These are phyloP conservation scores for Drymonia ruficornis DNA, from an alignment of 2,888 invertebrate species.

Conservation along the genomic window DNA sequence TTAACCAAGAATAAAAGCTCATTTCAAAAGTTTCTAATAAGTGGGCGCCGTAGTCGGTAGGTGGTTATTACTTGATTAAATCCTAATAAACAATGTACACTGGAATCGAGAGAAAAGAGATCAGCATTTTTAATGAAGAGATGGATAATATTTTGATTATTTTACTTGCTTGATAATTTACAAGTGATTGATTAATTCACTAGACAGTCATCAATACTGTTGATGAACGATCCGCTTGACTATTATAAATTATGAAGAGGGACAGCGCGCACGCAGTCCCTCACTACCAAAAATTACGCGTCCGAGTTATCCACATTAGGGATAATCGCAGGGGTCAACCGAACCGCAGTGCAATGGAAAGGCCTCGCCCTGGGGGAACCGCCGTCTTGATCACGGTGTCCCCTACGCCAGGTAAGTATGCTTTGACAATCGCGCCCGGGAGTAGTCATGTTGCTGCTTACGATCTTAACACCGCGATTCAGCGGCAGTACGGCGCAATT, in stretches of 20 bases:
- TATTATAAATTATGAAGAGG: not conserved
- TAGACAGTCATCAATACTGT: too few relatives aligned
- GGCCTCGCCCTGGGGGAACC: slow-evolving; percentile 13
- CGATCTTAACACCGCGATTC: slow-evolving; percentile 7
- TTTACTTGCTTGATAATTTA: too few relatives aligned
- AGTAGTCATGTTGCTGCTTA: not conserved
- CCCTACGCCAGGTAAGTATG: slow-evolving; percentile 15
- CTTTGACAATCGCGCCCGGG: not conserved
- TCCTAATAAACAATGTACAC: too few relatives aligned
- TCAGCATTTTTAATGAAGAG: too few relatives aligned
- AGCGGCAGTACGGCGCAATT: slow-evolving; percentile 4
- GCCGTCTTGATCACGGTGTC: slow-evolving; percentile 13
- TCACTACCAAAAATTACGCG: slow-evolving; percentile 7
- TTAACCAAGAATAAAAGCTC: too few relatives aligned
- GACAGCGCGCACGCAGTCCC: slow-evolving; percentile 7
- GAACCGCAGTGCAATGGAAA: slow-evolving; percentile 6
- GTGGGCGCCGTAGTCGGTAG: too few relatives aligned
- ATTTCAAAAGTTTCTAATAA: too few relatives aligned
- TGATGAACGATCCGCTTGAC: too few relatives aligned
- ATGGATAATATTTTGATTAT: too few relatives aligned
- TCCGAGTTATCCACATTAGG: slow-evolving; percentile 10
- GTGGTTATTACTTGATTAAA: too few relatives aligned
- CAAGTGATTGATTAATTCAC: too few relatives aligned
- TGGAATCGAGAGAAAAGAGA: too few relatives aligned
- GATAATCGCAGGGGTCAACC: slow-evolving; percentile 11